phyloP scores from a whole-genome alignment of 2,797 vertebrate genomes.

The Thunnus albacares region DNA sequence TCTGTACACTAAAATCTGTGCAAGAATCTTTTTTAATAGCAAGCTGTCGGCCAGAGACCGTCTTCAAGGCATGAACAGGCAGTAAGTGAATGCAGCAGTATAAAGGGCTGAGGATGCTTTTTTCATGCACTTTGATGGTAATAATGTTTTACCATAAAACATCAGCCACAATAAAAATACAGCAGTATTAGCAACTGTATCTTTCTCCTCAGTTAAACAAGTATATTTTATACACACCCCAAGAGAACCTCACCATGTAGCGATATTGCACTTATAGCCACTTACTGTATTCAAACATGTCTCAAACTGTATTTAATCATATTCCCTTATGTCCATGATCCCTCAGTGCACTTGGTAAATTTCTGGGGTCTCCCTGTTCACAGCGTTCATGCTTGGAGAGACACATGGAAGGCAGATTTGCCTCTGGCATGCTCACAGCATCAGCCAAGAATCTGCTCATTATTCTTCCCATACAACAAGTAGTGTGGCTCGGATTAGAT shows the following conservation, averaged over 20 bases:
- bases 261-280: neutral
- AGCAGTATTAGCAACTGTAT: neutral
- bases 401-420: slow-evolving; percentile 69
- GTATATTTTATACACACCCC: neutral
- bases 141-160: neutral
- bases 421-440: slow-evolving; percentile 76
- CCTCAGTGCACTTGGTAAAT: slow-evolving; percentile 44
- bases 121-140: too few relatives aligned
- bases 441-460: slow-evolving; percentile 72
- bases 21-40: too few relatives aligned
- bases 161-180: neutral
- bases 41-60: too few relatives aligned
- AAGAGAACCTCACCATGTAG: neutral
- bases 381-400: slow-evolving; percentile 61
- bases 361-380: slow-evolving; percentile 57
- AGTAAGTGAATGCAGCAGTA: too few relatives aligned
- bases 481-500: slow-evolving; percentile 48
- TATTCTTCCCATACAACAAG: slow-evolving; percentile 68
- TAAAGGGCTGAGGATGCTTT: too few relatives aligned
- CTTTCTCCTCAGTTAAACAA: neutral
- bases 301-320: slow-evolving; percentile 60
- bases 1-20: too few relatives aligned
- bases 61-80: too few relatives aligned
- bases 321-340: slow-evolving; percentile 40
- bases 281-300: slow-evolving; percentile 21